Conservation (phyloP, 1,140 invertebrate genomes). For the Zaprionus lachaisei region DNA sequence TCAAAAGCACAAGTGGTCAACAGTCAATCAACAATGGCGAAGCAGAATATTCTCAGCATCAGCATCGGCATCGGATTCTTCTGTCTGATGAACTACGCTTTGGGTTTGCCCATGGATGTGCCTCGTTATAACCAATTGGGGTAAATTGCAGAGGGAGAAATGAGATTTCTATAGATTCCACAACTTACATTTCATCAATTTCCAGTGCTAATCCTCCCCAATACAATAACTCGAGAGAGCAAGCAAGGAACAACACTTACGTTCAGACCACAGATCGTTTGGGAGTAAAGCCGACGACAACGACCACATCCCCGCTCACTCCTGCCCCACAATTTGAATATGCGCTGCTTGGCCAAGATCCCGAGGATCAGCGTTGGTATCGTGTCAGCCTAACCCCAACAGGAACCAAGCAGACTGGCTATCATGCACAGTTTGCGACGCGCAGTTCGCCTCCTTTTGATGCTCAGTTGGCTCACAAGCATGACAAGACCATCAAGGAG, state of each 20-base stretch:
- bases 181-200: background rate
- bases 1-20: constrained; percentile 27
- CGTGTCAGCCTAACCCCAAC: constrained; percentile 61
- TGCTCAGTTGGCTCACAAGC: constrained; percentile 55
- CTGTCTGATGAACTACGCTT: constrained; percentile 29
- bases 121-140: constrained; percentile 57
- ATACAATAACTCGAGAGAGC: constrained; percentile 6
- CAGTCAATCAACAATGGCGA: constrained; percentile 58
- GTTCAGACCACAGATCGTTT: constrained; percentile 17
- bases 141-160: constrained; percentile 24
- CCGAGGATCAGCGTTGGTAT: constrained; percentile 68
- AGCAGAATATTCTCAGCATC: constrained; percentile 32
- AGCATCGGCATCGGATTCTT: constrained; percentile 32
- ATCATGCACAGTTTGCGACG: constrained; percentile 58
- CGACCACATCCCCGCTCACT: background rate
- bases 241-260: constrained; percentile 6
- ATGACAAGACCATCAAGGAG: constrained; percentile 63
- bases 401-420: constrained; percentile 35
- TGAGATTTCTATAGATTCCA: background rate
- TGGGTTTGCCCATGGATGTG: constrained; percentile 35
- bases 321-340: constrained; percentile 57
- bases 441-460: constrained; percentile 58
- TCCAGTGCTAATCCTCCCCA: constrained; percentile 29
- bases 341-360: constrained; percentile 60
- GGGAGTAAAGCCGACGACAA: background rate